These are phyloP conservation scores for Pammene fasciana DNA, from an alignment of 2,888 invertebrate genomes.

Conservation along the genomic window DNA sequence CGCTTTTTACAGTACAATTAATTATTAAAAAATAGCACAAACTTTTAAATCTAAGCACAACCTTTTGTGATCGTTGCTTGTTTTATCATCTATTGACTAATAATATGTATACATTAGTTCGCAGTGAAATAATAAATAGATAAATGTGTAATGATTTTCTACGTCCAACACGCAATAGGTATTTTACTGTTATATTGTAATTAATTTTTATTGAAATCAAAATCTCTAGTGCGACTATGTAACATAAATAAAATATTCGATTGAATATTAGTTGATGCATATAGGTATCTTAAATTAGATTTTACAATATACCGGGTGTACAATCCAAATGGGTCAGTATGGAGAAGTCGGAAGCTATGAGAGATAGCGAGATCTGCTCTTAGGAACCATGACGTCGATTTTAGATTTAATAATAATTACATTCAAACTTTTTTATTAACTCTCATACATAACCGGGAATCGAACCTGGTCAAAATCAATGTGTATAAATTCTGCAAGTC, in stretches of 20 bases:
- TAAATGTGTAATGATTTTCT: background rate
- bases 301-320: background rate
- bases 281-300: background rate
- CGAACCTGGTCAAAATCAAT: too few relatives aligned
- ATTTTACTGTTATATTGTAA: background rate
- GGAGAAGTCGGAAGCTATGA: too few relatives aligned
- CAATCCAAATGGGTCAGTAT: too few relatives aligned
- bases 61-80: slow-evolving; percentile 35
- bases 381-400: too few relatives aligned
- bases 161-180: background rate
- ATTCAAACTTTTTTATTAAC: too few relatives aligned
- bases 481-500: too few relatives aligned
- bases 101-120: background rate
- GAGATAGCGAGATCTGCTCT: too few relatives aligned
- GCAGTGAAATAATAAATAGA: background rate
- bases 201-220: slow-evolving; percentile 7
- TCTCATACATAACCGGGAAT: too few relatives aligned
- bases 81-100: background rate
- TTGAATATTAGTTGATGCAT: background rate
- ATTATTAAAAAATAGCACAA: slow-evolving; percentile 56
- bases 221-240: too few relatives aligned
- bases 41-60: slow-evolving; percentile 45
- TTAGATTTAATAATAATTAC: too few relatives aligned
- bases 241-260: too few relatives aligned
- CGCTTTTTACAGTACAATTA: slow-evolving; percentile 68